These are phyloP conservation scores for Darevskia mixta DNA, from an alignment of 2,797 vertebrate genomes.

Conservation along the genomic window DNA sequence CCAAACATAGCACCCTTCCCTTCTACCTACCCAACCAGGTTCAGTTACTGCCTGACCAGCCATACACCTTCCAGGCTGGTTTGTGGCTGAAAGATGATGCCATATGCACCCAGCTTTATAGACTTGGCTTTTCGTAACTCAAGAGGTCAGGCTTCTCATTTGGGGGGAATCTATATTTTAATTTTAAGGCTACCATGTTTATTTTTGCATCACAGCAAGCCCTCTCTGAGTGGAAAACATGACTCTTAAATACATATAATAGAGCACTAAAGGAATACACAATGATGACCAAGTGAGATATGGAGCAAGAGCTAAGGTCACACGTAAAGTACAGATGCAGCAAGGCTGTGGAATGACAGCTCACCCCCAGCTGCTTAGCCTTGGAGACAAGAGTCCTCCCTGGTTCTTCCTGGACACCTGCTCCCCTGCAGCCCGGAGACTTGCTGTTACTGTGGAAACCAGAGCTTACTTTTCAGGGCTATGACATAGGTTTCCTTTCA, in stretches of 20 bases:
- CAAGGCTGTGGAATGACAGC: not conserved
- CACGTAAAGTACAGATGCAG: not conserved
- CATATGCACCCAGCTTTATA: not conserved
- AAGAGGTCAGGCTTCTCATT: not conserved
- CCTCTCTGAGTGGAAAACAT: not conserved
- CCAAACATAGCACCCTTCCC: not conserved
- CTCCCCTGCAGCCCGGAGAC: not conserved
- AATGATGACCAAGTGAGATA: not conserved
- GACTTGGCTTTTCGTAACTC: not conserved
- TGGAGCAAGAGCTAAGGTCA: not conserved
- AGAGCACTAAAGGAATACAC: not conserved
- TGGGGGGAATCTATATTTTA: not conserved
- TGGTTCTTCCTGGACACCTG: not conserved
- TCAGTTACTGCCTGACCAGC: not conserved
- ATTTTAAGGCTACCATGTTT: not conserved
- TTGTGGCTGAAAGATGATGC: not conserved
- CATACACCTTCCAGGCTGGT: not conserved
- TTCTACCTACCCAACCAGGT: not conserved
- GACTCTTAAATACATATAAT: not conserved
- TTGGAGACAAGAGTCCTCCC: not conserved
- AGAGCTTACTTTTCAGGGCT: not conserved
- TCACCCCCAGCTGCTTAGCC: not conserved
- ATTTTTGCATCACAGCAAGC: not conserved
- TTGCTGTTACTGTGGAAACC: constrained; percentile 14
- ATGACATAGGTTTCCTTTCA: constrained; percentile 6